Evolutionary conservation across 2,888 invertebrate genomes (phyloP), one percentile per base, ranked within the genome.

Genomic region (Diarsia mendica): DNA sequence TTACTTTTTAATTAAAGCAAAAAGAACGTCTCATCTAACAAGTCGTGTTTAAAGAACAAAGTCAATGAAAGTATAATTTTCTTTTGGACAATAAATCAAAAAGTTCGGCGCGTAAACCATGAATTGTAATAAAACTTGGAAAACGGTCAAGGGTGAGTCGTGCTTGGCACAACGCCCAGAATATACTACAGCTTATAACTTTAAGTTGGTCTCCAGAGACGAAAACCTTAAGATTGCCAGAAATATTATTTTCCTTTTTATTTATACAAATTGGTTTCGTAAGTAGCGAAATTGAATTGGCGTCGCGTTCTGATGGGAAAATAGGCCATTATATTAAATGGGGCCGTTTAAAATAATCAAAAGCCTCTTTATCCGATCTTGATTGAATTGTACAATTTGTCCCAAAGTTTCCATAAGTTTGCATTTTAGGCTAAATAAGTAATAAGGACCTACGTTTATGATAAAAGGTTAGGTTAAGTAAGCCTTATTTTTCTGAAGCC

Each of bases 1-100:
- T 77, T 66, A 78, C 76, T 75, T 86, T 86, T 74, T 83, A 79
- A 86, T 79, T 72, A 81, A 80, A 79, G 46, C 73, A 76, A 73
- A 77, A 83, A 72, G 60, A 71, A 63, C 33, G 28, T 46, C 44
- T 23, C 65, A 6, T 77, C 44, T 44, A 58, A 74, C 82, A 77
- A 79, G 55, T 61, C 55, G 39, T 76, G 74, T 83, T 75, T 75
- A 55, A 64, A 67, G 64, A 73, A 85, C 84, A 86, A 85, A 87
- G 63, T 81, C 75, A 74, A 79, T 83, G 69, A 87, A 86, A 87
- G 82, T 79, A 82, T 82, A 74, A 86, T 82, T 82, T 86, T 80
- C 67, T 79, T 82, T 82, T 66, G 15, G 72, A 46, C 75, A 78
- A 87, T 87, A 84, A 81, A 83, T 87, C 86, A 85, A 60, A 84